Conservation (phyloP, 2,797 vertebrate species). For the Pitangus sulphuratus region DNA sequence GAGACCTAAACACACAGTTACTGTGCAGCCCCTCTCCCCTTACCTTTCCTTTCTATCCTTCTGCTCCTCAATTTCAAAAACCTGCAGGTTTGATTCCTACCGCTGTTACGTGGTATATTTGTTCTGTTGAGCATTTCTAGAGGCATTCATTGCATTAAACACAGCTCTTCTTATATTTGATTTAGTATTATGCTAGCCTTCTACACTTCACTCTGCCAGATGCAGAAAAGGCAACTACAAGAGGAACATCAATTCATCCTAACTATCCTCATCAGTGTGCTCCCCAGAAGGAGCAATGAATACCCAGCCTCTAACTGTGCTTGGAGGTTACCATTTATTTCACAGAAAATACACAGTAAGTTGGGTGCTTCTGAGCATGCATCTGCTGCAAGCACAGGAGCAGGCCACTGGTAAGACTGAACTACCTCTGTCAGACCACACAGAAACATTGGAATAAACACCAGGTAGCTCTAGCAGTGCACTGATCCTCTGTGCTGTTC, state of each 20-base stretch:
- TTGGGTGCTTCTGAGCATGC: background rate
- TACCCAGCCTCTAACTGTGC: background rate
- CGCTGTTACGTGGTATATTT: background rate
- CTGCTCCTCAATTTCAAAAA: background rate
- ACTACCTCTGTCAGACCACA: accelerated
- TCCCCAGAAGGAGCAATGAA: background rate
- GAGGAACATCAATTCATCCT: background rate
- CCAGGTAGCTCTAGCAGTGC: background rate
- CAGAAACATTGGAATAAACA: background rate
- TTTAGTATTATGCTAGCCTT: background rate
- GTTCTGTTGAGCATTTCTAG: background rate
- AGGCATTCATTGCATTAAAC: background rate
- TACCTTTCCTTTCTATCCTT: background rate
- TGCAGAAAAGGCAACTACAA: background rate
- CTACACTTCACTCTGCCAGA: background rate
- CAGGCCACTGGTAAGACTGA: background rate
- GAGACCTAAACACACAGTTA: background rate
- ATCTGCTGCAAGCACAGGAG: background rate
- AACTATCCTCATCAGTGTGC: background rate
- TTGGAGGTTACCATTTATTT: background rate
- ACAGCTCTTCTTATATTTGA: background rate
- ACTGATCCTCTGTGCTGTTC: background rate
- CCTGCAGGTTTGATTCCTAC: background rate
- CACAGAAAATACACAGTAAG: background rate
- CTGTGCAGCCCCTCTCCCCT: background rate